Conservation (phyloP, 1,140 invertebrate genomes). For the Drosophila orena region DNA sequence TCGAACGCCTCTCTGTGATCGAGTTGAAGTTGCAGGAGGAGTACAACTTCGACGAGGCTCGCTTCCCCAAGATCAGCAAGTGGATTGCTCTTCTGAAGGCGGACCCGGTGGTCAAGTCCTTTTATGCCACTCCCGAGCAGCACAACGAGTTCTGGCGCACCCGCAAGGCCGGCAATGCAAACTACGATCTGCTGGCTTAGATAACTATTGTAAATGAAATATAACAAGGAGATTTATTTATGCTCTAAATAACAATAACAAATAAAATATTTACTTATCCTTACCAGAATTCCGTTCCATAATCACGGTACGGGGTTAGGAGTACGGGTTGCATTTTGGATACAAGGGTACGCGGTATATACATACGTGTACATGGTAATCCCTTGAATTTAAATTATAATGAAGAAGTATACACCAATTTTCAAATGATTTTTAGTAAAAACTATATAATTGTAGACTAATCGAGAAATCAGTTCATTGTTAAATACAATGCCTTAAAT, state of each 20-base stretch:
- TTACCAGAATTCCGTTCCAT: too few relatives aligned
- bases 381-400: too few relatives aligned
- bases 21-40: slow-evolving; percentile 31
- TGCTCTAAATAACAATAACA: not conserved
- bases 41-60: slow-evolving; percentile 51
- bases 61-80: slow-evolving; percentile 45
- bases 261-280: not conserved
- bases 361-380: too few relatives aligned
- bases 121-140: slow-evolving; percentile 48
- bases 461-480: too few relatives aligned
- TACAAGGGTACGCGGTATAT: too few relatives aligned
- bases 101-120: slow-evolving; percentile 51
- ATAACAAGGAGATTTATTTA: not conserved
- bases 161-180: slow-evolving; percentile 44
- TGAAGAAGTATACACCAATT: too few relatives aligned
- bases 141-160: slow-evolving; percentile 45
- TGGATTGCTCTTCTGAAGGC: slow-evolving; percentile 38
- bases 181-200: slow-evolving; percentile 58
- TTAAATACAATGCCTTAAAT: too few relatives aligned
- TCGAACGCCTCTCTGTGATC: slow-evolving; percentile 86
- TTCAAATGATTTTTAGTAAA: too few relatives aligned
- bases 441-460: too few relatives aligned
- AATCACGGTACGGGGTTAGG: too few relatives aligned
- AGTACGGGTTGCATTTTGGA: too few relatives aligned
- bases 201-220: not conserved